Percentiles rank a stretch among this genome's conserved stretches.
These are phyloP conservation scores for Halichoerus grypus DNA, from an alignment of 2,113 vertebrate genomes.

Conservation along the genomic window DNA sequence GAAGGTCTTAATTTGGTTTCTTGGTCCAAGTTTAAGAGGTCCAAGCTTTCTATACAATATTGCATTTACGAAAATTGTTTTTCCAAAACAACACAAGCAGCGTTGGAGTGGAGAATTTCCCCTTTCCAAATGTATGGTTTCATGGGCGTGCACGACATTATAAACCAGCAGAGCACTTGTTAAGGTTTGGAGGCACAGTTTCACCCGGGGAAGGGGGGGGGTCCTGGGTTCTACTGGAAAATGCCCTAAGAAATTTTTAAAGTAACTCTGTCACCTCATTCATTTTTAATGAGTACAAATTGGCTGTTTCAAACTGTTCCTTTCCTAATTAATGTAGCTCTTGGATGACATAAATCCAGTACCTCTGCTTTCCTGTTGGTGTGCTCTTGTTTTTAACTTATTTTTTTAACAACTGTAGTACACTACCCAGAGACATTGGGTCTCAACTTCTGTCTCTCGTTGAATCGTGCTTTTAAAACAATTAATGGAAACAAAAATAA, in stretches of 20 bases:
- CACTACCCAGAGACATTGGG: slow-evolving; percentile 83
- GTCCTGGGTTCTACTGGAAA: slow-evolving; percentile 67
- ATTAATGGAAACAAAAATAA: slow-evolving; percentile 79
- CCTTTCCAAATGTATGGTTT: slow-evolving; percentile 74
- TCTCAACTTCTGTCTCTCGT: slow-evolving; percentile 74
- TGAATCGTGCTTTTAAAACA: slow-evolving; percentile 75
- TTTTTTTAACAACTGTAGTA: slow-evolving; percentile 81
- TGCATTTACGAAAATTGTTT: slow-evolving; percentile 81
- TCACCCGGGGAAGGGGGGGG: neutral
- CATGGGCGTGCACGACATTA: slow-evolving; percentile 59
- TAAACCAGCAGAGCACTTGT: slow-evolving; percentile 69
- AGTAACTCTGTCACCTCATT: slow-evolving; percentile 70
- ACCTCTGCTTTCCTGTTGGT: slow-evolving; percentile 72
- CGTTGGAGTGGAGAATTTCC: slow-evolving; percentile 79
- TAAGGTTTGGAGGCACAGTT: slow-evolving; percentile 54
- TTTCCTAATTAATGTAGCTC: slow-evolving; percentile 74
- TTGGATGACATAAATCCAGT: slow-evolving; percentile 65
- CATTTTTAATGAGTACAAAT: slow-evolving; percentile 74
- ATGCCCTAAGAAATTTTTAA: slow-evolving; percentile 58
- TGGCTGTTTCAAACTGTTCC: slow-evolving; percentile 74
- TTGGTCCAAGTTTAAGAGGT: slow-evolving; percentile 90
- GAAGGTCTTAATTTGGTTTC: slow-evolving; percentile 91
- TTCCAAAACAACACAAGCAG: slow-evolving; percentile 79
- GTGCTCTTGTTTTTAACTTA: slow-evolving; percentile 82
- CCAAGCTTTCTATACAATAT: slow-evolving; percentile 87